Base-by-base conservation (phyloP, 2,888 invertebrate genomes). In the Nomada ruficornis region DNA sequence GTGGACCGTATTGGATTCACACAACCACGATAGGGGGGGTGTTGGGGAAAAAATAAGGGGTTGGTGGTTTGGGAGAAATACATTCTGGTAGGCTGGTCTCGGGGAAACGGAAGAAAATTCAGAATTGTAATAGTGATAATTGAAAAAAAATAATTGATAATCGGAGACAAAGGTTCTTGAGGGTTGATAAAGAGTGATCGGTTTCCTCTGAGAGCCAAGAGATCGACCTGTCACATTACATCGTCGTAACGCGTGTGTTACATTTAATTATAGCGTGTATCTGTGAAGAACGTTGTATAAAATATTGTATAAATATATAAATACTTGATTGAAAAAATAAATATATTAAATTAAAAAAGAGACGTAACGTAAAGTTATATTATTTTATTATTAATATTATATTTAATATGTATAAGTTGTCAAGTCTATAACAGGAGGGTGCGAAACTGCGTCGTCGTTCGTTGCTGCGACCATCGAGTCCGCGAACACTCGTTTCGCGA, bases 251-350 rank as follows among this genome's bases (percentile, higher is more conserved):
- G 83, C 85, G 80, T 76, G 76, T 78, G 55, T 74, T 23, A 44
- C 62, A 50, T 29, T 11, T 62, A 62, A 63, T 20, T 84, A 85
- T 88, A 84, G 82, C 73, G 77, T 86, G 83, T 91, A 89, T 90
- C 89, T 89, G 89, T 90, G 91, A 91, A 91, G 91, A 93, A 92
- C 92, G 91, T 91, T 91, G 92, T 93, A 93, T 93, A 93, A 93
- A 93, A 93, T 93, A 92, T 92, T 91, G 91, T 93, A 93, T 93
- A 93, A 93, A 93, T 93, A 93, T 93, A 93, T 93, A 93, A 93
- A 93, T 93, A 93, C 91, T 88, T 88, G 92, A 90, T 93, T 93
- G 92, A 91, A 93, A 93, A 93, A 93, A 93, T 93, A 93, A 93
- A 93, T 93, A 93, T 93, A 93, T 93, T 93, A 93, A 93, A 93